Evolutionary conservation across 2,888 invertebrate species (phyloP).

Genomic region (Melanargia galathea): DNA sequence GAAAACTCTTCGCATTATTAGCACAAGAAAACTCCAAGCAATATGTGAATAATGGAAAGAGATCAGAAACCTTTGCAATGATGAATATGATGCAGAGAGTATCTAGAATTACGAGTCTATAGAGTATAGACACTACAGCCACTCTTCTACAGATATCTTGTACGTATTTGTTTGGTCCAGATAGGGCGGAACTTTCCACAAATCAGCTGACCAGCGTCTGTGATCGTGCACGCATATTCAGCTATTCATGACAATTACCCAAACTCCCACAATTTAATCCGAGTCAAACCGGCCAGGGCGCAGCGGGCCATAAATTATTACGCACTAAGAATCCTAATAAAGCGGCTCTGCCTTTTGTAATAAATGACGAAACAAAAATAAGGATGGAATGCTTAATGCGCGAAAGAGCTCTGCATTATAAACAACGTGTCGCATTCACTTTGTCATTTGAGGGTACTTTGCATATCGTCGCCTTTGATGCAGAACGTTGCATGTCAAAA

Average conservation of each 20-base stretch:
- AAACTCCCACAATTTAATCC: slow-evolving; percentile 64
- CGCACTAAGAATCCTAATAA: slow-evolving; percentile 75
- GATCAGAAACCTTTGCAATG: no score
- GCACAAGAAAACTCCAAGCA: no score
- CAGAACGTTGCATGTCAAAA: slow-evolving; percentile 14
- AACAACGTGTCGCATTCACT: slow-evolving; percentile 44
- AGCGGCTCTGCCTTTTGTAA: slow-evolving; percentile 70
- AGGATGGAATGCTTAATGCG: slow-evolving; percentile 69
- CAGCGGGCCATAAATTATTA: slow-evolving; percentile 64
- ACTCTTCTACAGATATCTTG: no score
- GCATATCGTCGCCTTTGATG: slow-evolving; percentile 23
- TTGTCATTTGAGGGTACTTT: slow-evolving; percentile 39
- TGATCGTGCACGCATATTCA: slow-evolving; percentile 39
- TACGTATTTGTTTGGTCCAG: background rate
- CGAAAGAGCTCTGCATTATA: slow-evolving; percentile 51
- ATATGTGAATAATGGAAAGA: no score
- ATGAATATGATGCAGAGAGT: no score
- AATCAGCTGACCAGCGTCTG: slow-evolving; percentile 49
- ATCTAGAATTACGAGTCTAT: no score
- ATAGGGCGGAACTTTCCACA: slow-evolving; percentile 45
- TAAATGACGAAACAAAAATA: slow-evolving; percentile 76
- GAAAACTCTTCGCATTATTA: no score
- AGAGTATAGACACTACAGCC: no score
- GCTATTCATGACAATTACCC: slow-evolving; percentile 50
- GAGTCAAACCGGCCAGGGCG: slow-evolving; percentile 54